phyloP scores from a whole-genome alignment of 2,113 vertebrate genomes.

The Motacilla alba region DNA sequence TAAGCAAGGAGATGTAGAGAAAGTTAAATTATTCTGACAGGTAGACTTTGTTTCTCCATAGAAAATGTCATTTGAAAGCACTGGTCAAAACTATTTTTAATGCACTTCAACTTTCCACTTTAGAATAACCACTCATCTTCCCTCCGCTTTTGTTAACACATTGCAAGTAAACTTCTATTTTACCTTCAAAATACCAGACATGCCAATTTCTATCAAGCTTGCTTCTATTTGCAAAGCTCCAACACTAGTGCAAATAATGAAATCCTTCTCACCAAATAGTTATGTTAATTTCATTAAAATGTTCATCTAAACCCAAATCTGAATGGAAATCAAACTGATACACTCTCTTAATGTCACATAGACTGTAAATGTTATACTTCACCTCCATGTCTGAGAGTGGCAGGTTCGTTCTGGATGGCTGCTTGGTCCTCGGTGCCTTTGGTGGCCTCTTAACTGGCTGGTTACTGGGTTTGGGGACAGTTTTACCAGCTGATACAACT shows the following conservation, averaged over 20 bases:
- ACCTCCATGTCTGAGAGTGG: slow-evolving; percentile 80
- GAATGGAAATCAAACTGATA: neutral
- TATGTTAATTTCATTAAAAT: neutral
- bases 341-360: neutral
- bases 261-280: neutral
- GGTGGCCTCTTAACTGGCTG: slow-evolving; percentile 78
- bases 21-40: neutral
- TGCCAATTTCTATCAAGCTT: neutral
- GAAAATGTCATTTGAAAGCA: neutral
- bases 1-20: neutral
- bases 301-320: neutral
- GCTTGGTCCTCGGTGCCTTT: slow-evolving; percentile 92
- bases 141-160: neutral
- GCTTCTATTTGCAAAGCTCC: neutral
- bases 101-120: neutral
- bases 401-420: slow-evolving; percentile 90
- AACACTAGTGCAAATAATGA: neutral
- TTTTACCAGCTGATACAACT: slow-evolving; percentile 44
- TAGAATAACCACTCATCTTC: neutral
- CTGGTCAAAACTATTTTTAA: neutral
- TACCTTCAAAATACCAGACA: neutral
- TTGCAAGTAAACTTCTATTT: neutral
- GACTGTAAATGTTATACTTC: neutral
- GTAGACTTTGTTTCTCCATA: neutral
- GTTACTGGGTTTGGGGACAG: slow-evolving; percentile 72